Evolutionary conservation across 2,113 vertebrate species (phyloP), one percentile per base, ranked within the genome.

Genomic region (Atractosteus spatula): DNA sequence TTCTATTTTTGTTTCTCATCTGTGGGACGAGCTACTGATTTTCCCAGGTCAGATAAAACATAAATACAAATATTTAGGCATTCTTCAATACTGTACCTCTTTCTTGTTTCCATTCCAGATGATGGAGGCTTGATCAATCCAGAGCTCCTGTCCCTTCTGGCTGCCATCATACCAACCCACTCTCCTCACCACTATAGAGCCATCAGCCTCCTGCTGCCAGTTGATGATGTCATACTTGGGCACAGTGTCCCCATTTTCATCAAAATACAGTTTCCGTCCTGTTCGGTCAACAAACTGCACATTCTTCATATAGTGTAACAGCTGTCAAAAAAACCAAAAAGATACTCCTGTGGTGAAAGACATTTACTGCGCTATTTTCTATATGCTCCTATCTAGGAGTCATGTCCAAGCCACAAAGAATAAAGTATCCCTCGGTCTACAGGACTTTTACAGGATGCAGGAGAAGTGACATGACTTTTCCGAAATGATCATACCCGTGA

Each of bases 221-320:
- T 78, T 80, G 41, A 80, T 55, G 10, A 80, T 2, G 43, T 80
- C 73, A 66, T 78, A 80, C 41, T 71, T 66, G 45, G 68, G 65
- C 16, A 72, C 68, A 69, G 69, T 62, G 47, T 77, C 78, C 14
- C 78, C 78, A 62, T 74, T 74, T 62, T 77, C 47, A 69, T 78
- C 79, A 78, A 80, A 80, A 55, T 76, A 68, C n/a, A 51, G 64
- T 12, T 68, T 14, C 14, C 68, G 71, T 14, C 74, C 74, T 68
- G 43, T 51, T 6, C 44, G 47, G 54, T 77, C 71, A 17, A 74
- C 55, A 42, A 80, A 80, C 7, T 64, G 43, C 4, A 78, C 79
- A 7, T 56, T 73, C 55, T 71, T 78, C 63, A 80, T 62, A 47
- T 74, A 75, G 45, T 68, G 55, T 17, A 78, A 42, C 44, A 80